A percentile compares a stretch with the other conserved stretches of the same genome.
phyloP scores from a whole-genome alignment of 2,797 vertebrate genomes.

The Silurus aristotelis region DNA sequence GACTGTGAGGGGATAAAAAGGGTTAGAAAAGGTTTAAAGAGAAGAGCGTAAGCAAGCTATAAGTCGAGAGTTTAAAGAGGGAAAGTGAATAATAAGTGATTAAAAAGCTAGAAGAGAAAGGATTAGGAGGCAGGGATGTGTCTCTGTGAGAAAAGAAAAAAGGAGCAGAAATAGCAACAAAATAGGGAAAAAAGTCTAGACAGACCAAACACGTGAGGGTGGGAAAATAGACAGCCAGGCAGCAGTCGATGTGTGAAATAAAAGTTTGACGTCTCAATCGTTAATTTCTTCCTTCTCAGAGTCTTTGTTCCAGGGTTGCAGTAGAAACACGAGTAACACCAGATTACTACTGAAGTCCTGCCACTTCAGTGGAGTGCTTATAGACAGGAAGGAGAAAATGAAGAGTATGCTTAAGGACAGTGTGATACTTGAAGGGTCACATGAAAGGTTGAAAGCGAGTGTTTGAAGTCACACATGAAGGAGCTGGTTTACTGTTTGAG shows the following conservation, averaged over 20 bases:
- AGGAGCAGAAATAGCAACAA: background rate
- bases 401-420: background rate
- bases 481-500: background rate
- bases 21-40: conserved; percentile 1
- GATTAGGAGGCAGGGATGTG: background rate
- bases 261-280: background rate
- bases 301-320: background rate
- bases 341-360: conserved; percentile 6
- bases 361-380: conserved; percentile 6
- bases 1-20: background rate
- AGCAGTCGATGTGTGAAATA: conserved; percentile 5
- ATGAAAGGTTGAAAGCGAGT: background rate
- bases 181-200: conserved; percentile 7
- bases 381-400: conserved; percentile 21
- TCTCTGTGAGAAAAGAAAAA: background rate
- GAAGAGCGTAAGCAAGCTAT: background rate
- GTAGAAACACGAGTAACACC: background rate
- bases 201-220: conserved; percentile 1
- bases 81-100: background rate
- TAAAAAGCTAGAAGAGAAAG: conserved; percentile 9
- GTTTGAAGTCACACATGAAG: background rate
- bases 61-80: background rate
- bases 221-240: background rate
- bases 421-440: conserved; percentile 9
- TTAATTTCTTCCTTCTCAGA: conserved; percentile 1